Evolutionary conservation across 2,888 invertebrate species (phyloP), one percentile per base, ranked within the genome.

Genomic region (Suillia variegata): DNA sequence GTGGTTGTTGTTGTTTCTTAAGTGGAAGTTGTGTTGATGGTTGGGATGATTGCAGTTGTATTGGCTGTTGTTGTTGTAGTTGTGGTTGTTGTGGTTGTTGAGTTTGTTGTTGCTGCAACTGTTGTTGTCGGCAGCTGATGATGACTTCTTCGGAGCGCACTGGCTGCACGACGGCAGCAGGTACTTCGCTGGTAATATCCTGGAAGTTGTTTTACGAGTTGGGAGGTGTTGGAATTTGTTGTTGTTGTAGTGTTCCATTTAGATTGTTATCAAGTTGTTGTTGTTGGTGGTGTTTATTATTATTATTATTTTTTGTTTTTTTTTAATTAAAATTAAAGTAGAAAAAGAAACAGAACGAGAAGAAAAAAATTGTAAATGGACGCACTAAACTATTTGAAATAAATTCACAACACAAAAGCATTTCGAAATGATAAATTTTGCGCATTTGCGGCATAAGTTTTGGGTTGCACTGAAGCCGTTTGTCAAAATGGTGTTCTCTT

Each of bases 171-270:
- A 63, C 56, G 18, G 65, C 63, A 52, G 65, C 63, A 51, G 60
- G 49, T 60, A 63, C 61, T 65, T 78, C 75, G 68, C 76, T 75
- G 67, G 72, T 70, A 70, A 74, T 74, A 67, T 78, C 78, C 80
- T 79, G 68, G 54, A 61, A 56, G 26, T 65, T 62, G 58, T 62
- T 24, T 45, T 45, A 42, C 18, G 42, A 48, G 15, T 56, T 33
- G 17, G 17, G 13, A 26, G 24, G 18, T 48, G 49, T 56, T 33
- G 21, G 45, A n/a, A 17, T 52, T 45, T 62, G 56, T 59, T 57
- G 56, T 62, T 62, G 34, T 34, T 45, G 45, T 51, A 59, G 47
- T 56, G 48, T 56, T 33, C 59, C 49, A 34, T 59, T 38, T 58
- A 55, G 52, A 51, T 58, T 61, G 51, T 57, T 62, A 22, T 63